phyloP scores from a whole-genome alignment of 2,888 invertebrate species.

The Magallana nippona region DNA sequence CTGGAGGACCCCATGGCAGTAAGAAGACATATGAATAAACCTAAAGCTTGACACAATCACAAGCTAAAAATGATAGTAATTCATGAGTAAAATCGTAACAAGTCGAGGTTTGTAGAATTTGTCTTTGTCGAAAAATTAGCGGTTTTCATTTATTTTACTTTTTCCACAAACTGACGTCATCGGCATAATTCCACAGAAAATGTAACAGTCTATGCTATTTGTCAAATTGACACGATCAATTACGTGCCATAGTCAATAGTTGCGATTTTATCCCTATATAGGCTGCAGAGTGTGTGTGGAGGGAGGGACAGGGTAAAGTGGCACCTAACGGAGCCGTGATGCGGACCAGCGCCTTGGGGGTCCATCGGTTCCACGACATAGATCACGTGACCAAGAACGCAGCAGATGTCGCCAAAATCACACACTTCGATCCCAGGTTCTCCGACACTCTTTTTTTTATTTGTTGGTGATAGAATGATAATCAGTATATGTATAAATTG shows the following conservation, averaged over 20 bases:
- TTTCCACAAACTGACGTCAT: too few species aligned
- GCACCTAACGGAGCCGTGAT: conserved; percentile 74
- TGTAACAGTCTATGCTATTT: too few species aligned
- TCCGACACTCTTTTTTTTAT: background rate
- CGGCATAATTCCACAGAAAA: too few species aligned
- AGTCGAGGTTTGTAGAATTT: too few species aligned
- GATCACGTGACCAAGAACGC: conserved; percentile 63
- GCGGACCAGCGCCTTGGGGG: conserved; percentile 69
- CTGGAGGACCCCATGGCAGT: conserved; percentile 60
- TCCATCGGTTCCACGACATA: conserved; percentile 61
- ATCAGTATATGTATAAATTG: background rate
- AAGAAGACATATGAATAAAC: background rate
- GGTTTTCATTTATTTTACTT: too few species aligned
- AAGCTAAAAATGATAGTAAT: too few species aligned
- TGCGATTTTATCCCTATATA: conserved; percentile 1
- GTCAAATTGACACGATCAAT: too few species aligned
- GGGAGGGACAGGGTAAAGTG: conserved; percentile 47
- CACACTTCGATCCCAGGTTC: conserved; percentile 69
- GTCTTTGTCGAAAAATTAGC: too few species aligned
- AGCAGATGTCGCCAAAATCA: conserved; percentile 59
- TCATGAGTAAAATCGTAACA: too few species aligned
- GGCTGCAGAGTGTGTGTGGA: conserved; percentile 64
- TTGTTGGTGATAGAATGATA: background rate
- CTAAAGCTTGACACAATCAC: too few species aligned
- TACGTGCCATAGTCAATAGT: too few species aligned